Evolutionary conservation across 2,888 invertebrate genomes (phyloP), one percentile per base, ranked within the genome.

Genomic region (Drosophila neonasuta): DNA sequence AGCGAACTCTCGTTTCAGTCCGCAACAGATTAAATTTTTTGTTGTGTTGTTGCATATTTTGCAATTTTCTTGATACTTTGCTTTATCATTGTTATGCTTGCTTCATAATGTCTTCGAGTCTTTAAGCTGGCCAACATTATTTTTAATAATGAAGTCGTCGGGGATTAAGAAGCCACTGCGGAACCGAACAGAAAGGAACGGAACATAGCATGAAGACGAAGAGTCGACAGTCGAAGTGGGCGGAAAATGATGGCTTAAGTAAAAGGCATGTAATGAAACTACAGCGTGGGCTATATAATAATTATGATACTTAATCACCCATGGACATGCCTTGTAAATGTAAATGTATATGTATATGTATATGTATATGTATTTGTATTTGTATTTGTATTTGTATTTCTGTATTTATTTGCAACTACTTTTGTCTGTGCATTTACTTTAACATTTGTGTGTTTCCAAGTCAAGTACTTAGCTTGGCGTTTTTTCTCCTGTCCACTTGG

Each of bases 281-380:
- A 62, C 72, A 71, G 48, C 62, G 32, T 59, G 46, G 59, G 44
- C 66, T 66, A 64, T 80, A 80, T 80, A 80, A 78, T 78, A 74
- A 78, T 78, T 78, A 80, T 80, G 66, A 71, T 74, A 64, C 64
- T 50, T 80, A 74, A 78, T 78, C 74, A 80, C 64, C 68, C 60
- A 61, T 56, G 68, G 63, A 56, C 57, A 57, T 58, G 63, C 3
- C 11, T 2, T 9, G 32, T 29, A 13, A 30, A 13, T 41, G 39
- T 41, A 41, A 46, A 7, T 29, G 9, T 30, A 52, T 3, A 15
- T 41, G 39, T 39, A 11, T 6, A 10, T 36, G n/a, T 39, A 11
- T 6, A 10, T 36, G n/a, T 36, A 13, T 17, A n/a, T n/a, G n/a
- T n/a, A n/a, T n/a, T n/a, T 29, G 9, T 30, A 52, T 3, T 11